Evolutionary conservation across 1,140 invertebrate genomes (phyloP).

Genomic region (Pachypeltis micranthus): DNA sequence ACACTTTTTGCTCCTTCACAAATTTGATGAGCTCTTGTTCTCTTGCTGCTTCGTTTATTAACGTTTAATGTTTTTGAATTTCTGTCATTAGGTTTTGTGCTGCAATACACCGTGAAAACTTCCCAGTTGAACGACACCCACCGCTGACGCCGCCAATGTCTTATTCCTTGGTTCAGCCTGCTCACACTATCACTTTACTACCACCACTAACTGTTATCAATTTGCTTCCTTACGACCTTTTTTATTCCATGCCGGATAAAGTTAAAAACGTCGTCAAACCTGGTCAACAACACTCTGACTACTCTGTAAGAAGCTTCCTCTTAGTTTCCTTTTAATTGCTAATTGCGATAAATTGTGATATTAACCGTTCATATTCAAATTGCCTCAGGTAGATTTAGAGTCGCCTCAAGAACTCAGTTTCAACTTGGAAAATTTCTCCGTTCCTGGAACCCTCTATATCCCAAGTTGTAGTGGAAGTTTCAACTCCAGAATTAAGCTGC

Average conservation of each 20-base stretch:
- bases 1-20: too few relatives aligned
- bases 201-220: slow-evolving; percentile 71
- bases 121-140: slow-evolving; percentile 49
- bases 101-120: slow-evolving; percentile 63
- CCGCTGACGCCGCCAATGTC: slow-evolving; percentile 18
- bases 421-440: slow-evolving; percentile 69
- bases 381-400: slow-evolving; percentile 54
- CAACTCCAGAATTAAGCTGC: slow-evolving; percentile 43
- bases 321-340: slow-evolving; percentile 2
- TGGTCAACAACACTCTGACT: slow-evolving; percentile 26
- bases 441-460: slow-evolving; percentile 45
- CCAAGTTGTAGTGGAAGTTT: slow-evolving; percentile 39
- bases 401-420: slow-evolving; percentile 58
- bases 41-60: background rate
- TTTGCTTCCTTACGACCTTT: slow-evolving; percentile 60
- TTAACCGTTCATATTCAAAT: too few relatives aligned
- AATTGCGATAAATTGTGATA: background rate
- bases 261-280: slow-evolving; percentile 48
- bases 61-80: slow-evolving; percentile 5
- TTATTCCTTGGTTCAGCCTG: slow-evolving; percentile 46
- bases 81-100: slow-evolving; percentile 55
- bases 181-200: slow-evolving; percentile 71
- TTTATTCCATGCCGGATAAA: slow-evolving; percentile 38
- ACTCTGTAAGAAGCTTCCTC: slow-evolving; percentile 29
- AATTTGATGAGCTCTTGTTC: too few relatives aligned